Conservation (phyloP, 2,113 vertebrate species). For the Hydropotes inermis region DNA sequence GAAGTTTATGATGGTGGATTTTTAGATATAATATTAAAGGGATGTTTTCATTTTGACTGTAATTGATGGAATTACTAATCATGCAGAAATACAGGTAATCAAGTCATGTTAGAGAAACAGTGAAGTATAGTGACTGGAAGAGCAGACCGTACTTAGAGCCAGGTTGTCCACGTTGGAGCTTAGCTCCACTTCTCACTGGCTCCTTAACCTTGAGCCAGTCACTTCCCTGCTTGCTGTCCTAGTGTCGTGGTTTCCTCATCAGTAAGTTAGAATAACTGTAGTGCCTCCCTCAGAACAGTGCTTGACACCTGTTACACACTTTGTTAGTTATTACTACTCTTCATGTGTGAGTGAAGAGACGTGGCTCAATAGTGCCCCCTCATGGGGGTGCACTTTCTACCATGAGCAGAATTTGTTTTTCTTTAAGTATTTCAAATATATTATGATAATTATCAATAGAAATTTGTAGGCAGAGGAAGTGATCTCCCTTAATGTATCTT, state of each 20-base stretch:
- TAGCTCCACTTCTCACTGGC: background rate
- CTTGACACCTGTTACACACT: background rate
- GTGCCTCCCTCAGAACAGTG: background rate
- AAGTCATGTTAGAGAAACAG: background rate
- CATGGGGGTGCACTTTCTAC: conserved; percentile 63
- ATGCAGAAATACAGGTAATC: conserved; percentile 63
- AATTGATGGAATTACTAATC: conserved; percentile 58
- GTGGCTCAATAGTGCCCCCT: conserved; percentile 78
- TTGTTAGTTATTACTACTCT: background rate
- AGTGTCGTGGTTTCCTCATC: background rate
- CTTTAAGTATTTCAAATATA: background rate
- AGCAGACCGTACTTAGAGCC: background rate
- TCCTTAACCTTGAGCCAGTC: background rate
- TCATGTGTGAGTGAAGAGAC: conserved; percentile 12
- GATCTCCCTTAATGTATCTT: background rate
- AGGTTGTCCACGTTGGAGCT: background rate
- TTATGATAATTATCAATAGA: background rate
- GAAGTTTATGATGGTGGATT: background rate
- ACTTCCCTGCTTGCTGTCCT: background rate
- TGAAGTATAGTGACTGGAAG: background rate
- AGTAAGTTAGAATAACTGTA: background rate
- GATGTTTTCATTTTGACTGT: conserved; percentile 68
- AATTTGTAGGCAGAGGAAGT: background rate
- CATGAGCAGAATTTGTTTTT: background rate
- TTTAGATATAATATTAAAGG: conserved; percentile 60